A percentile compares a stretch with the other conserved stretches of the same genome.
Evolutionary conservation across 2,797 vertebrate species (phyloP).

Genomic region (Setipinna tenuifilis): DNA sequence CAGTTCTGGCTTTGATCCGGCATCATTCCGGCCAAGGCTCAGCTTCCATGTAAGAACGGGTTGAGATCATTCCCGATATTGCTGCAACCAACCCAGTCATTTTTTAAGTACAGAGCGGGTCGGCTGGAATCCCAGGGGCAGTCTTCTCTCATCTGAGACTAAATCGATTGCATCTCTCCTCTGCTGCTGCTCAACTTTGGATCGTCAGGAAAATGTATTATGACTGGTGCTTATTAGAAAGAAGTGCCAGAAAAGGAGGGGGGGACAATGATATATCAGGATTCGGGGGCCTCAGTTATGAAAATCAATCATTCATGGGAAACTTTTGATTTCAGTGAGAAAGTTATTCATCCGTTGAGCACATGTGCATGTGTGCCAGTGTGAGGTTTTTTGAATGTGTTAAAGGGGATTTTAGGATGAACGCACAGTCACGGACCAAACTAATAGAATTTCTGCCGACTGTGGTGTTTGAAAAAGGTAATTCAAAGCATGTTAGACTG

Average conservation of each 20-base stretch:
- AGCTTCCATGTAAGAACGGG: background rate
- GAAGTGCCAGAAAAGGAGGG: background rate
- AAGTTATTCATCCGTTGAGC: slow-evolving; percentile 21
- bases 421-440: slow-evolving; percentile 18
- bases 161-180: slow-evolving; percentile 41
- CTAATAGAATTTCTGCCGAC: slow-evolving; percentile 17
- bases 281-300: slow-evolving; percentile 32
- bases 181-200: slow-evolving; percentile 15
- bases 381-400: background rate
- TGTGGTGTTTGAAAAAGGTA: slow-evolving; percentile 25
- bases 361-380: slow-evolving; percentile 5
- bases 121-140: slow-evolving; percentile 25
- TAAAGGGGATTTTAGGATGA: slow-evolving; percentile 19
- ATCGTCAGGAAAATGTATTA: slow-evolving; percentile 35
- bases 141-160: slow-evolving; percentile 42
- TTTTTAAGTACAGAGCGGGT: background rate
- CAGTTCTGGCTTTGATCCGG: background rate
- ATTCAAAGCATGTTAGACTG: slow-evolving; percentile 14
- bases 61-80: slow-evolving; percentile 6
- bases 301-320: slow-evolving; percentile 48
- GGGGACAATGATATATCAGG: slow-evolving; percentile 5
- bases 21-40: background rate
- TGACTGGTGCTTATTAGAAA: slow-evolving; percentile 38
- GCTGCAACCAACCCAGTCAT: slow-evolving; percentile 3
- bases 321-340: slow-evolving; percentile 31